Base-by-base conservation (phyloP, 1,140 invertebrate genomes). In the Aphelenchoides fujianensis region DNA sequence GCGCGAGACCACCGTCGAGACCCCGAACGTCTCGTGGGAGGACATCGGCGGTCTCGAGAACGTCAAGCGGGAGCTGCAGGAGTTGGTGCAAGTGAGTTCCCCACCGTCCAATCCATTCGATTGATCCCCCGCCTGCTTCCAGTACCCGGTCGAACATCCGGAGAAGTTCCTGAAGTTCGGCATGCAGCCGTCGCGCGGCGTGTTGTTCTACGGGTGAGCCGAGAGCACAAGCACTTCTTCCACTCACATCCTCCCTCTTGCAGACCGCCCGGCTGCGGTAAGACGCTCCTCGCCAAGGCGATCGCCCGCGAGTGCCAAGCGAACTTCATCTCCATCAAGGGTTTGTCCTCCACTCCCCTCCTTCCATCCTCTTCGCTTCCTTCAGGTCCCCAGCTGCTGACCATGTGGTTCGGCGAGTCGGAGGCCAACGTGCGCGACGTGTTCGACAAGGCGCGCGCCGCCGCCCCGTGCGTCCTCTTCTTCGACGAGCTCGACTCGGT, bases 371-470 rank as follows among this genome's bases (percentile, higher is more conserved):
- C n/a, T n/a, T n/a, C n/a, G n/a, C n/a, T n/a, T 23, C 69, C 3
- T 19, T 70, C 32, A 69, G 71, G 71, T 28, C 96, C 95, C 0
- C 95, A 99, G 87, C 87, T 99, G 55, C 88, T 99, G 37, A 98
- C 96, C 52, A 98, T 98, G 96, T 98, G 95, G 96, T 98, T 98
- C 86, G 96, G 96, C 86, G 96, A 99, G 87, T 97, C 94, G 53
- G 96, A 99, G 88, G 95, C 96, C 37, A 98, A 98, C 85, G 95
- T 99, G 68, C 88, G 96, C 82, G 95, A 98, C 86, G 95, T 98
- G 75, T 99, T 99, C 84, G 96, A 98, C 85, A 98, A 98, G 89
- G 95, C 95, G 48, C 89, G 96, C 82, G 92, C 94, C 16, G 95
- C 95, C 74, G 95, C 95, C 9, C 96, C 96, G 0, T 98, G 96